Base-by-base conservation (phyloP, 2,888 invertebrate species). In the Yponomeuta evonymella region DNA sequence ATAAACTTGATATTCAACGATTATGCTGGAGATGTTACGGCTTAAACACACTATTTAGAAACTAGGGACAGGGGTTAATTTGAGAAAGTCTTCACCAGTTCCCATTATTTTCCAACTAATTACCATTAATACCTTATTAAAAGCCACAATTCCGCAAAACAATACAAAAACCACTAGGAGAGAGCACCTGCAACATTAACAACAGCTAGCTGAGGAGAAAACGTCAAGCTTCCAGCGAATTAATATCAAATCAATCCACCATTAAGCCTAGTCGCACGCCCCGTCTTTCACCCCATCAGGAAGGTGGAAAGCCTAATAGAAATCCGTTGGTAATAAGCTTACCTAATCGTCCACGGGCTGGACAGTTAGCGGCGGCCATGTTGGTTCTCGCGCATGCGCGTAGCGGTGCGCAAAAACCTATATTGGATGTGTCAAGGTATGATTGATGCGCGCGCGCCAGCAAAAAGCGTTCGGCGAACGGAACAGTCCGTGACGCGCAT, bases 361-460 rank as follows among this genome's bases (percentile, higher is more conserved):
- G 79, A 85, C 84, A 84, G 85, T 84, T 85, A 85, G 77, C 80
- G 80, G 73, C 77, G 77, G 81, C 80, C 86, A 86, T 87, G 83
- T 87, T 83, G 85, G 62, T 48, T n/a, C 63, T 58, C 51, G 70
- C 67, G 48, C 51, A 65, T 80, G 82, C 80, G 81, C 81, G 80
- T 79, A 79, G 77, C 78, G 80, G 75, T 58, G 82, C 75, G 80
- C 81, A 91, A 91, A 91, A 91, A 90, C 84, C 83, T 81, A 90
- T 90, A 91, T 91, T 91, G 91, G 91, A 91, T 90, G 87, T 90
- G 91, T 91, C 91, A 91, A 82, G 87, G 80, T 79, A 89, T 91
- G 91, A 91, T 91, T 86, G 89, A 91, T 91, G 91, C 82, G 84
- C 83, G 78, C 74, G 80, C 75, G 79, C 73, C 73, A 72, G 84